phyloP scores from a whole-genome alignment of 2,113 vertebrate genomes.

The Hypanus sabinus region DNA sequence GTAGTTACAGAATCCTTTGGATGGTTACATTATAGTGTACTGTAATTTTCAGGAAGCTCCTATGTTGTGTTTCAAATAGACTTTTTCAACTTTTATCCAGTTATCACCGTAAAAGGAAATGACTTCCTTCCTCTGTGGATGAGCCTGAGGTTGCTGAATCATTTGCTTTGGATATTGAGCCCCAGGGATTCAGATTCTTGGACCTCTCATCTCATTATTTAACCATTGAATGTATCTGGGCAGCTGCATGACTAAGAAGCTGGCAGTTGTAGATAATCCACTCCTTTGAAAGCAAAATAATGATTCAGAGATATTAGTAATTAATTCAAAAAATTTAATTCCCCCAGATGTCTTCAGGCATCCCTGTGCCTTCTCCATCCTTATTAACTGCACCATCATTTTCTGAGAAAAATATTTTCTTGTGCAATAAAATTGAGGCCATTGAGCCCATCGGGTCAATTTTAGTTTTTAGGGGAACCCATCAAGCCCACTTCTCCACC shows the following conservation, averaged over 20 bases:
- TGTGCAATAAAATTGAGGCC: no score
- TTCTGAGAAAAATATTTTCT: background rate
- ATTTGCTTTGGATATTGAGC: background rate
- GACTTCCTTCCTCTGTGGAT: background rate
- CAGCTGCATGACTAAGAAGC: background rate
- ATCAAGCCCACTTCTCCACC: no score
- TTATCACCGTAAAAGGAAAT: background rate
- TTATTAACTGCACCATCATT: background rate
- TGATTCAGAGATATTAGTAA: background rate
- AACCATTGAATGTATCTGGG: background rate
- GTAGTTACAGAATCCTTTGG: background rate
- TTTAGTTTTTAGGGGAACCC: no score
- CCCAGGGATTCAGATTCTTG: background rate
- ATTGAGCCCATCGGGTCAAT: no score
- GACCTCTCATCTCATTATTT: background rate
- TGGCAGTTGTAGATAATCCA: background rate
- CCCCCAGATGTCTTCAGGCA: background rate
- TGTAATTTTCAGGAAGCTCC: no score
- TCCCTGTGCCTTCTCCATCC: background rate
- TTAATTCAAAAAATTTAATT: slow-evolving; percentile 1
- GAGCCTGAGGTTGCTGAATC: background rate
- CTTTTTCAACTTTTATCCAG: background rate
- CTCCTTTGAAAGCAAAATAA: background rate
- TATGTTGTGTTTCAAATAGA: background rate
- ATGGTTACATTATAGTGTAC: background rate